Conservation (phyloP, 2,113 vertebrate genomes). For the Numenius arquata region DNA sequence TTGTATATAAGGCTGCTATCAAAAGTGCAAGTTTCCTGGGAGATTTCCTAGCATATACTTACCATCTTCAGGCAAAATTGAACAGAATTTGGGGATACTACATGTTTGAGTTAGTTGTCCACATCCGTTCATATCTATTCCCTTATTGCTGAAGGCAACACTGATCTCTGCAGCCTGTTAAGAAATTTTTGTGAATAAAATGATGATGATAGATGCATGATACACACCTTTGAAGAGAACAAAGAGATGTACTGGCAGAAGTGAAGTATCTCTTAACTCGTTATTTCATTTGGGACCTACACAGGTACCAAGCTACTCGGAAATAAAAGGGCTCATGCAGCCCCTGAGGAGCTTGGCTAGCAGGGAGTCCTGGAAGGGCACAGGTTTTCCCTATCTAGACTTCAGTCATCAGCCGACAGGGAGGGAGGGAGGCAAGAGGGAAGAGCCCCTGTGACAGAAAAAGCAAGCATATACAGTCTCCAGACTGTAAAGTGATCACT, state of each 20-base stretch:
- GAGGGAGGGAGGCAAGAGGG: background rate
- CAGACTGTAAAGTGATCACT: slow-evolving; percentile 61
- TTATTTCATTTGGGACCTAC: background rate
- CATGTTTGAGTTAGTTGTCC: background rate
- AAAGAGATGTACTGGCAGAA: background rate
- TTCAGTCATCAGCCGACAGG: background rate
- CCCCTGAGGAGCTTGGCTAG: background rate
- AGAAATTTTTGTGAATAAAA: background rate
- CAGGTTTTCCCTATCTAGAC: background rate
- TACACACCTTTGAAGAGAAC: background rate
- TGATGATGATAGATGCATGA: background rate
- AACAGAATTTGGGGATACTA: background rate
- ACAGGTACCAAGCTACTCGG: background rate
- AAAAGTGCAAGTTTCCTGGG: background rate
- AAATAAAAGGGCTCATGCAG: background rate
- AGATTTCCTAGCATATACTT: background rate
- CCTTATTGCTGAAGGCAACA: background rate
- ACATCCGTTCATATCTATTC: background rate
- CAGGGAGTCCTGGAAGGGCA: background rate
- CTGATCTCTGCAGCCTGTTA: background rate
- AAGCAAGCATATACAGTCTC: background rate
- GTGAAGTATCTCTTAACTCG: background rate
- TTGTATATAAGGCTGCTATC: background rate
- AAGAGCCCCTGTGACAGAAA: background rate
- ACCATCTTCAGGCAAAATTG: background rate